phyloP scores from a whole-genome alignment of 2,888 invertebrate species.

The Pardosa pseudoannulata region DNA sequence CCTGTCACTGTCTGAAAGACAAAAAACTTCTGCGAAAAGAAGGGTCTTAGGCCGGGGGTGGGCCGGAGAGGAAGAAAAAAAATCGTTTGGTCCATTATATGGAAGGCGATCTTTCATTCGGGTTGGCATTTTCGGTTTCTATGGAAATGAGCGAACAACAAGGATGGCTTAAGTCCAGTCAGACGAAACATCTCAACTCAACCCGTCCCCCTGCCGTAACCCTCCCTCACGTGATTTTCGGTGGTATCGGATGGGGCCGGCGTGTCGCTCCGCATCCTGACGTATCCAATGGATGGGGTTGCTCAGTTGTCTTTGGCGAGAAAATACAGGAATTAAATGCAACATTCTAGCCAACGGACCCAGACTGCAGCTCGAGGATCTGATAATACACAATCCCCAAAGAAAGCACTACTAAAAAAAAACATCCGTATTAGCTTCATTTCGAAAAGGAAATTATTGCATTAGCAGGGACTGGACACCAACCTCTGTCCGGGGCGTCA shows the following conservation, averaged over 20 bases:
- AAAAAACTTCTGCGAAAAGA: constrained; percentile 54
- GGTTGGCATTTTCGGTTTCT: constrained; percentile 70
- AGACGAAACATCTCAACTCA: constrained; percentile 70
- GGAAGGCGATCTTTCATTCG: constrained; percentile 70
- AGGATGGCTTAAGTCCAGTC: constrained; percentile 70
- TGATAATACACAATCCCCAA: too few species aligned
- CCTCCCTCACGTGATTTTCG: constrained; percentile 62
- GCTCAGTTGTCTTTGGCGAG: background rate
- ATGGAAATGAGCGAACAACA: constrained; percentile 71
- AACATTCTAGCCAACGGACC: too few species aligned
- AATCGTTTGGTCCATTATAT: constrained; percentile 57
- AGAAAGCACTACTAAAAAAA: too few species aligned
- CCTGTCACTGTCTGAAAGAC: constrained; percentile 64
- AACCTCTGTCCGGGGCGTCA: too few species aligned
- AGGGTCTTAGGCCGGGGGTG: constrained; percentile 43
- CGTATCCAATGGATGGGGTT: constrained; percentile 1
- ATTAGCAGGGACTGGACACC: too few species aligned
- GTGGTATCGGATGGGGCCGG: constrained; percentile 67
- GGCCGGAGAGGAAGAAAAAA: constrained; percentile 30
- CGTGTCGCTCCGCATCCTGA: constrained; percentile 60
- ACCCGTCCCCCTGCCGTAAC: constrained; percentile 34
- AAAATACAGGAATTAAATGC: too few species aligned
- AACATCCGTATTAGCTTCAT: too few species aligned
- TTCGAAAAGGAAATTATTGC: too few species aligned
- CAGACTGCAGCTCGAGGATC: too few species aligned